phyloP scores from a whole-genome alignment of 1,140 invertebrate genomes.

The Yoshiicerus persimilis region DNA sequence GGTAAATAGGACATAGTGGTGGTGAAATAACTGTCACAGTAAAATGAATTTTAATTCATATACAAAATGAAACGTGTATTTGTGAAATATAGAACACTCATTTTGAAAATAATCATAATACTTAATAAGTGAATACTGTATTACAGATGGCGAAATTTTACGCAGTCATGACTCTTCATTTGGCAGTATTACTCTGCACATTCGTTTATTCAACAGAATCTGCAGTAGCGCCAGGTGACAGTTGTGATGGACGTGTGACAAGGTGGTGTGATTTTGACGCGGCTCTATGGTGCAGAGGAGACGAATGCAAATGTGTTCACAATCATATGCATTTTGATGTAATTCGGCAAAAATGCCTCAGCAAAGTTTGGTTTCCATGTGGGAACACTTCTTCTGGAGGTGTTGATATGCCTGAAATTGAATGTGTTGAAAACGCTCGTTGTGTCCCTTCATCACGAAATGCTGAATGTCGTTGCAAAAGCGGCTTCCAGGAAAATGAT shows the following conservation, averaged over 20 bases:
- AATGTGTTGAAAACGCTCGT: not conserved
- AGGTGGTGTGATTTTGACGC: not conserved
- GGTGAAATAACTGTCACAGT: no score
- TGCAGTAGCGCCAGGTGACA: not conserved
- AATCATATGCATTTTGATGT: not conserved
- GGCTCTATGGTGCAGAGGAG: not conserved
- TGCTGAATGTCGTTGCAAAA: not conserved
- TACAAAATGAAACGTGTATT: no score
- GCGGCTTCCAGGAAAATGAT: not conserved
- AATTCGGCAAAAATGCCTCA: not conserved
- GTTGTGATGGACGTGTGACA: not conserved
- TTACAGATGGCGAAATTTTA: not conserved
- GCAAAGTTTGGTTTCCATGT: slow-evolving; percentile 16
- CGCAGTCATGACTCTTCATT: not conserved
- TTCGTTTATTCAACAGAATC: not conserved
- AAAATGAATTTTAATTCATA: no score
- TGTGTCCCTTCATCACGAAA: not conserved
- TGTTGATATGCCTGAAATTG: not conserved
- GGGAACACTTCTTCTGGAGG: not conserved
- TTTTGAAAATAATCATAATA: no score
- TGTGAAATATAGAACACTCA: no score
- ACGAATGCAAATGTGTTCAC: not conserved
- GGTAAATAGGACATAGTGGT: no score
- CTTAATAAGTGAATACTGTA: no score
- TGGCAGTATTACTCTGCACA: not conserved